Base-by-base conservation (phyloP, 2,113 vertebrate genomes). In the Pygathrix nemaeus region DNA sequence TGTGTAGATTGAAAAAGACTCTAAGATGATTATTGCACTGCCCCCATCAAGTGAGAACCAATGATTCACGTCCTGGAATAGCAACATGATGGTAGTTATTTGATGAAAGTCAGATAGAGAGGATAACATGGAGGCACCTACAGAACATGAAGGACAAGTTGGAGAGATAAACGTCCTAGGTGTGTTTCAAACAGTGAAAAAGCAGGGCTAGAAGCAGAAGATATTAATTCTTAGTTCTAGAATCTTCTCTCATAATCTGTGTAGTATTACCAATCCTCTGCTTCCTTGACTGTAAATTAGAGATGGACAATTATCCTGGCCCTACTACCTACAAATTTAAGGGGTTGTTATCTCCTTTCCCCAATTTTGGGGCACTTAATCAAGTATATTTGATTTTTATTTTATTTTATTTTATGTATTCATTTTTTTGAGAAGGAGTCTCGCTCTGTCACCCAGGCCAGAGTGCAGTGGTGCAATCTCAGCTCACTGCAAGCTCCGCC, bases 161-260 rank as follows among this genome's bases (percentile, higher is more conserved):
- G 40, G 50, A 87, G 50, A 95, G 4, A 25, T 32, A 81, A 86
- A 64, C 21, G n/a, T n/a, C 52, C 66, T 75, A 86, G 18, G 25
- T 40, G 55, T 86, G 27, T 94, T 81, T 76, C 48, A 75, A 82
- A 79, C 12, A 72, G 21, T 79, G 7, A 59, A 86, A 85, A 88
- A 70, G n/a, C 11, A 78, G 61, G 32, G 40, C 35, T 81, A 80
- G 40, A 30, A 85, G 80, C 16, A 85, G 32, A 80, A 85, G 18
- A 68, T 73, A 89, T 10, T 38, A 76, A 81, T 75, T 80, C 80
- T 90, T n/a, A 61, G 68, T 78, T 94, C 94, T 72, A 94, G 45
- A 84, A 84, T 40, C 38, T 88, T 93, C 14, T 91, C 5, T 73
- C 17, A 43, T 27, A 64, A 30, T 0, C 72, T 88, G 13, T 40